phyloP scores from a whole-genome alignment of 2,888 invertebrate species.

The Galerucella calmariensis region DNA sequence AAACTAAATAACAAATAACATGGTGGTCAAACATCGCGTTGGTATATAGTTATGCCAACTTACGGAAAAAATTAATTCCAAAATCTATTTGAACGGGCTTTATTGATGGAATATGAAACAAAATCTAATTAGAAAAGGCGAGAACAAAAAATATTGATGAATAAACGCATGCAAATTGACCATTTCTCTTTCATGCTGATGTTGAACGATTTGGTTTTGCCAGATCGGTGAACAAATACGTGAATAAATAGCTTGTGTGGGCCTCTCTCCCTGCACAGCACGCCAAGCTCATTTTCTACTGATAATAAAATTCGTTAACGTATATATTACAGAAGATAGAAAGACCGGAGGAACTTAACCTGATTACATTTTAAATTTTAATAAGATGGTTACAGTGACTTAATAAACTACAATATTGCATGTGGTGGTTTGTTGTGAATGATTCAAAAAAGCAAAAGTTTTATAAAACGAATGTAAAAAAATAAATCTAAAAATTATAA shows the following conservation, averaged over 20 bases:
- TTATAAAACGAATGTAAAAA: too few species aligned
- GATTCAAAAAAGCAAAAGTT: too few species aligned
- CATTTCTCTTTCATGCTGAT: slow-evolving; percentile 31
- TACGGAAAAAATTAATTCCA: background rate
- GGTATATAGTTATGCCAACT: too few species aligned
- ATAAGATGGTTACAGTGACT: slow-evolving; percentile 26
- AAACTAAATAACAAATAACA: too few species aligned
- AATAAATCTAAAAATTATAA: too few species aligned
- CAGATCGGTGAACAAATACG: slow-evolving; percentile 35
- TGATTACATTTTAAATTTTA: slow-evolving; percentile 40
- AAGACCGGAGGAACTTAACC: slow-evolving; percentile 35
- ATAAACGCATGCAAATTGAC: slow-evolving; percentile 31
- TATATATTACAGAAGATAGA: slow-evolving; percentile 37
- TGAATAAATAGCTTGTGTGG: slow-evolving; percentile 32
- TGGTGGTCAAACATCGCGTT: too few species aligned
- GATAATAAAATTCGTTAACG: slow-evolving; percentile 37
- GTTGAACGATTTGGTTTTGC: slow-evolving; percentile 34
- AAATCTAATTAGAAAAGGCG: slow-evolving; percentile 26
- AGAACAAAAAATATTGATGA: slow-evolving; percentile 32
- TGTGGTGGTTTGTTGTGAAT: too few species aligned
- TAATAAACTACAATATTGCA: slow-evolving; percentile 13
- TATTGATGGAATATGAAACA: slow-evolving; percentile 3
- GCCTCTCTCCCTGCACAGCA: slow-evolving; percentile 13
- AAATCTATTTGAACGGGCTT: too few species aligned
- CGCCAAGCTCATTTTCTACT: slow-evolving; percentile 37